Base-by-base conservation (phyloP, 2,113 vertebrate genomes). In the Pelvicachromis taeniatus region DNA sequence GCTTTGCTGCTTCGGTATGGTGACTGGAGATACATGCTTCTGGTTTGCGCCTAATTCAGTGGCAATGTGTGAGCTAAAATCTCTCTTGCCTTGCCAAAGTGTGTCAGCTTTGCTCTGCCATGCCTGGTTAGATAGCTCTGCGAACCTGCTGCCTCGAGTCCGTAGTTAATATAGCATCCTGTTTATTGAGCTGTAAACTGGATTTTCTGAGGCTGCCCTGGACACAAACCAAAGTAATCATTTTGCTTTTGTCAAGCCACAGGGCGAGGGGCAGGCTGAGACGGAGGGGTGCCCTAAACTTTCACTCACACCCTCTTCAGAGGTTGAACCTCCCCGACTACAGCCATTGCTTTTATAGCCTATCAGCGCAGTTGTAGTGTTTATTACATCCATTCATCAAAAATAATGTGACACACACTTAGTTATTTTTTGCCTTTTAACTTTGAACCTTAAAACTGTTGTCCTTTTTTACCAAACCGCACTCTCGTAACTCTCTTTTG, bases 151-250 rank as follows among this genome's bases (percentile, higher is more conserved):
- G 16, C 80, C 83, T 88, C 54, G 56, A 93, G 80, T 87, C 77
- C 59, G 9, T 84, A 91, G 91, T 92, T 91, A 89, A 91, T 91
- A 91, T 56, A 86, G 83, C 45, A 55, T 77, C 87, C 83, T 92
- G 85, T 92, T 92, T 93, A 93, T 89, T 89, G 91, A 92, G 81
- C 88, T 77, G 89, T 89, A 85, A 92, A 91, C 78, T 77, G 84
- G 83, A 70, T 89, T 92, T 93, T 93, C 89, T 52, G 54, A 90
- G 85, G 78, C 79, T 68, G 80, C 23, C 75, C 85, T 92, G 81
- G 88, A 94, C 80, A 86, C 82, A 90, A 87, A 93, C 88, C 90
- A 90, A 88, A 90, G 87, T 58, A 93, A 92, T 90, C 81, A 89
- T 89, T 91, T 91, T 85, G 85, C 79, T 89, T 93, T 85, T 88